Evolutionary conservation across 2,888 invertebrate genomes (phyloP).

Genomic region (Poecilus cupreus): DNA sequence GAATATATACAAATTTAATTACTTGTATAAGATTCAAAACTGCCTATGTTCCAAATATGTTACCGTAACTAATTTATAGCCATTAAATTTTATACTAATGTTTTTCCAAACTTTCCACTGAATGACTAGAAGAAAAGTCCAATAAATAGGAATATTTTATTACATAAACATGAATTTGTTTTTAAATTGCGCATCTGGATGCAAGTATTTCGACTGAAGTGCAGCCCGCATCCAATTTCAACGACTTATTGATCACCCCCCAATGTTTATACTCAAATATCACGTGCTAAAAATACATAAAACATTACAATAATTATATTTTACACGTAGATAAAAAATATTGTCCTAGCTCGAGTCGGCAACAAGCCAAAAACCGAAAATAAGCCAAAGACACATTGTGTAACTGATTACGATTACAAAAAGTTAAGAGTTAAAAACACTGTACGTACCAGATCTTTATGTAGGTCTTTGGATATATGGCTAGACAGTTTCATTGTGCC

Average conservation of each 20-base stretch:
- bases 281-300: constrained; percentile 49
- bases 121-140: not conserved
- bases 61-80: too few species aligned
- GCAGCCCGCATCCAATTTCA: not conserved
- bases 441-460: constrained; percentile 93
- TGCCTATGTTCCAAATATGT: too few species aligned
- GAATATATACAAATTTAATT: not conserved
- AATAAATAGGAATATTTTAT: not conserved
- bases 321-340: constrained; percentile 17
- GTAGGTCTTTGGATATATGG: constrained; percentile 93
- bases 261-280: constrained; percentile 7
- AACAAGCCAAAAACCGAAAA: constrained; percentile 70
- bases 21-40: not conserved
- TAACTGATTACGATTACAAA: constrained; percentile 48
- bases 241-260: constrained; percentile 46
- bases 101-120: not conserved
- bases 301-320: constrained; percentile 31
- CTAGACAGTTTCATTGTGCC: constrained; percentile 95
- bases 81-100: too few species aligned
- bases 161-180: constrained; percentile 34
- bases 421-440: constrained; percentile 54
- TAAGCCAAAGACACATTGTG: constrained; percentile 59
- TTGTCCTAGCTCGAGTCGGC: constrained; percentile 65
- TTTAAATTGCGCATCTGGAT: constrained; percentile 28
- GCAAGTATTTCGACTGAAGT: not conserved